A percentile compares a stretch with the other conserved stretches of the same genome.
Conservation (phyloP, 2,888 invertebrate genomes). For the Achlya flavicornis region DNA sequence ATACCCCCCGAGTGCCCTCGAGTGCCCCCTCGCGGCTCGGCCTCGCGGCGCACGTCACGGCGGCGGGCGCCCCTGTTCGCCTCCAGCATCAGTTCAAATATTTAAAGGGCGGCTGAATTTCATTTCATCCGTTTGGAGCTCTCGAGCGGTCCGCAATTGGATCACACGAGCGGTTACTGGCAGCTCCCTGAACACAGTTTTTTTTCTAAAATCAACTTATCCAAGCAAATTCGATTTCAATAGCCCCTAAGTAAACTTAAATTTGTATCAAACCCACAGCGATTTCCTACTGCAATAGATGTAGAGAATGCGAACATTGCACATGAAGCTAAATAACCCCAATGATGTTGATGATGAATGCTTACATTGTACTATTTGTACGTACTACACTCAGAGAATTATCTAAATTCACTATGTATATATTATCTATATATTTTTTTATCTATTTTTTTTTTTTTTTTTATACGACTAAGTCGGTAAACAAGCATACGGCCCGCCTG, state of each 20-base stretch:
- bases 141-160: conserved; percentile 69
- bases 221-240: conserved; percentile 72
- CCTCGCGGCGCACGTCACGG: not conserved
- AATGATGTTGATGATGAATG: no score
- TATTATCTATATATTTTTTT: no score
- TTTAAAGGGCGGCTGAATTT: conserved; percentile 78
- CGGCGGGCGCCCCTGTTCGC: conserved; percentile 34
- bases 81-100: conserved; percentile 74
- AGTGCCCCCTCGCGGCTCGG: no score
- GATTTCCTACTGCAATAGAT: not conserved
- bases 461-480: no score
- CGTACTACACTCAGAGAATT: no score
- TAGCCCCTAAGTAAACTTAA: conserved; percentile 65
- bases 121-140: conserved; percentile 63
- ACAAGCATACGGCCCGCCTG: no score
- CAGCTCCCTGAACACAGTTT: conserved; percentile 54
- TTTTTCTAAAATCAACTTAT: conserved; percentile 72
- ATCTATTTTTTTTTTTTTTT: no score
- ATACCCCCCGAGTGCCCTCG: conserved; percentile 21
- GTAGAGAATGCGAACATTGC: not conserved
- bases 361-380: no score
- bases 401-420: no score
- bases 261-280: conserved; percentile 45
- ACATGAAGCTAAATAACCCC: not conserved
- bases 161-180: conserved; percentile 76